Conservation (phyloP, 1,140 invertebrate species). For the Euwallacea fornicatus region DNA sequence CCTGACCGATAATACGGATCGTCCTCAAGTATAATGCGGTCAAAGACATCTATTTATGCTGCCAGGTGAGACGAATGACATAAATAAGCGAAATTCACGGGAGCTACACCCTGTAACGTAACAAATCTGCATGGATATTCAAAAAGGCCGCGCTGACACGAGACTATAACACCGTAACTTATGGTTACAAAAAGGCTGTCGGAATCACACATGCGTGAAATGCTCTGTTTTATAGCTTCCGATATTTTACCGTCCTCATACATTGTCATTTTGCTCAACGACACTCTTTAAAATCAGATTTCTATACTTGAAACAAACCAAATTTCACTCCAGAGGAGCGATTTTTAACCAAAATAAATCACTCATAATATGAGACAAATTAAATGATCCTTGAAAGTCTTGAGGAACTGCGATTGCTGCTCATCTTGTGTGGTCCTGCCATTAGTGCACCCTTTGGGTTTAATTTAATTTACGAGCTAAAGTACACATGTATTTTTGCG, state of each 20-base stretch:
- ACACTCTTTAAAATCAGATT: no score
- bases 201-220: constrained; percentile 32
- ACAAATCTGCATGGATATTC: constrained; percentile 17
- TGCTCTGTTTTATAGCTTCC: constrained; percentile 16
- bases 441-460: no score
- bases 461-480: no score
- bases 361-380: neutral
- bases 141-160: constrained; percentile 22
- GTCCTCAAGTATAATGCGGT: no score
- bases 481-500: no score
- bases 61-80: neutral
- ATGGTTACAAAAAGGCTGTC: constrained; percentile 15
- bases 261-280: constrained; percentile 20
- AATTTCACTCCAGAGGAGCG: no score
- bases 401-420: no score
- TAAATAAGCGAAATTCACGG: neutral
- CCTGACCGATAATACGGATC: no score
- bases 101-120: constrained; percentile 18
- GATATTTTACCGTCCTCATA: constrained; percentile 23
- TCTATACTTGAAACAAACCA: no score
- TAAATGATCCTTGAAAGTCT: neutral
- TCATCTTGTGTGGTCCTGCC: no score
- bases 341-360: neutral
- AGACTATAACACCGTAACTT: constrained; percentile 11
- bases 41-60: no score